Conservation (phyloP, 2,888 invertebrate species). For the Seira sanloemensis region DNA sequence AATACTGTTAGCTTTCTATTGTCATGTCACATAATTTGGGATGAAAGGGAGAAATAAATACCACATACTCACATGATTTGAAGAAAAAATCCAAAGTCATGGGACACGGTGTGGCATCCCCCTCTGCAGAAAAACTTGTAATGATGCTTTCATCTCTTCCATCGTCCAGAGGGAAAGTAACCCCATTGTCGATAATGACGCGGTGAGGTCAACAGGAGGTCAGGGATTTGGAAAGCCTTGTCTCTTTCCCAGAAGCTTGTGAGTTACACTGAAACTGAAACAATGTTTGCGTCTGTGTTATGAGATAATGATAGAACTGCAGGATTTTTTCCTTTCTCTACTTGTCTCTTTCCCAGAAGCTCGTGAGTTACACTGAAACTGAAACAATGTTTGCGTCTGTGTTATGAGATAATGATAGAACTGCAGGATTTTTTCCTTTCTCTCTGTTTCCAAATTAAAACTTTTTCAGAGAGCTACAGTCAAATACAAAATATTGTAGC, state of each 20-base stretch:
- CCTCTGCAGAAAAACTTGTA: background rate
- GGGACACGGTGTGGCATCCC: background rate
- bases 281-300: background rate
- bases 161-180: conserved; percentile 38
- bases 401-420: background rate
- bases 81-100: conserved; percentile 10
- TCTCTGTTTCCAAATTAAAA: no score
- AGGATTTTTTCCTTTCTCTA: no score
- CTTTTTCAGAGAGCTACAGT: no score
- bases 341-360: background rate
- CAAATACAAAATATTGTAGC: no score
- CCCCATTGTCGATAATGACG: conserved; percentile 38
- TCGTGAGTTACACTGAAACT: background rate
- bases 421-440: no score
- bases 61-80: background rate
- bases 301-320: background rate
- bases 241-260: background rate
- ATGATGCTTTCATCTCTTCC: background rate
- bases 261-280: background rate
- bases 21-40: conserved; percentile 46
- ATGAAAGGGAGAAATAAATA: conserved; percentile 20
- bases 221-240: conserved; percentile 57
- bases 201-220: conserved; percentile 62
- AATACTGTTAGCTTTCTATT: conserved; percentile 30
- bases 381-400: background rate